phyloP scores from a whole-genome alignment of 2,888 invertebrate genomes.

The Cataglyphis livida region DNA sequence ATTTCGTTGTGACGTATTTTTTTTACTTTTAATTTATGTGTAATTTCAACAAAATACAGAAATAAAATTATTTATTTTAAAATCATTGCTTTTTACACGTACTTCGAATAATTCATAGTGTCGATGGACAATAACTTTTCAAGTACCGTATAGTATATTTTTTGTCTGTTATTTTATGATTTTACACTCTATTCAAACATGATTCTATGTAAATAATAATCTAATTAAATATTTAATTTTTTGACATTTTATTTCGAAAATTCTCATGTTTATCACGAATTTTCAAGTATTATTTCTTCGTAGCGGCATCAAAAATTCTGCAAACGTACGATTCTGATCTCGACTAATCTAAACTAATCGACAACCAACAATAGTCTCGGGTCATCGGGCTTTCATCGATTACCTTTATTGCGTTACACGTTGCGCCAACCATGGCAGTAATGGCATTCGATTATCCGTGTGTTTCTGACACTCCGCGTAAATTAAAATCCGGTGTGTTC shows the following conservation, averaged over 20 bases:
- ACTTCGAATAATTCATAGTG: neutral
- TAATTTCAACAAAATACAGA: neutral
- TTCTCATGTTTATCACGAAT: neutral
- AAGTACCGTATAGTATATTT: neutral
- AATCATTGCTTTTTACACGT: neutral
- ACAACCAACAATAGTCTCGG: conserved; percentile 65
- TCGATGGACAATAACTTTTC: neutral
- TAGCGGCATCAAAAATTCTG: conserved; percentile 32
- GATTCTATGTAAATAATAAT: neutral
- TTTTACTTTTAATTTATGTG: neutral
- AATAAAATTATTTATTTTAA: conserved; percentile 3
- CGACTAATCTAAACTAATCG: conserved; percentile 74
- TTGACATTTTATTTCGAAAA: neutral
- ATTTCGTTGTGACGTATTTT: neutral
- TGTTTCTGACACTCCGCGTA: conserved; percentile 51
- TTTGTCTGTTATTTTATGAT: neutral
- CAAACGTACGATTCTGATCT: conserved; percentile 57
- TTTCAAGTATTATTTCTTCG: conserved; percentile 4
- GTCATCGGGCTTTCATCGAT: conserved; percentile 76
- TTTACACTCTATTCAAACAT: neutral
- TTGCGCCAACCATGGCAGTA: conserved; percentile 62
- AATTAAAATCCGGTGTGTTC: conserved; percentile 60
- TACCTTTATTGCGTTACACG: conserved; percentile 75
- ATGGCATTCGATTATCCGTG: conserved; percentile 69
- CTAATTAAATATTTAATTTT: neutral